Evolutionary conservation across 2,888 invertebrate species (phyloP).

Genomic region (Cyclophora albipunctata): DNA sequence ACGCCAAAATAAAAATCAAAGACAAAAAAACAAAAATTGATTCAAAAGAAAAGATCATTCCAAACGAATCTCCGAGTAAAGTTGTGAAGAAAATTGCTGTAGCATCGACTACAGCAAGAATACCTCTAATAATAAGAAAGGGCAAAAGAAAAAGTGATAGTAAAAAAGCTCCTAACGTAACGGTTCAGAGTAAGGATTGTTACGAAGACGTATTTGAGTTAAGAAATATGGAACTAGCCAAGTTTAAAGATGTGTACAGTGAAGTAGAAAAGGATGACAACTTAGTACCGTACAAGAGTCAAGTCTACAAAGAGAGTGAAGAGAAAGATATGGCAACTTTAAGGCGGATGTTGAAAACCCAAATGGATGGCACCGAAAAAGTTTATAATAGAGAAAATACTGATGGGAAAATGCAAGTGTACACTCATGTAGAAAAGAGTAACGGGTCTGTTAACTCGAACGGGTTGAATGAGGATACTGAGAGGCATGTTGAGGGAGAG

Average conservation of each 20-base stretch:
- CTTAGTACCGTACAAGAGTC: conserved; percentile 12
- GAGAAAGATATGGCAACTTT: conserved; percentile 38
- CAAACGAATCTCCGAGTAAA: conserved; percentile 11
- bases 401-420: conserved; percentile 57
- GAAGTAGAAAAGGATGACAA: conserved; percentile 24
- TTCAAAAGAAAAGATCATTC: not conserved
- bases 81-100: conserved; percentile 12
- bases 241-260: conserved; percentile 43
- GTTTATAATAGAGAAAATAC: conserved; percentile 31
- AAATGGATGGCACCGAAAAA: too few species aligned
- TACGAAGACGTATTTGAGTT: not conserved
- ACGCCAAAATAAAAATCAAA: conserved; percentile 26
- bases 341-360: conserved; percentile 30
- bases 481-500: conserved; percentile 42
- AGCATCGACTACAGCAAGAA: conserved; percentile 7
- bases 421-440: conserved; percentile 47
- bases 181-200: conserved; percentile 32
- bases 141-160: too few species aligned
- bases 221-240: conserved; percentile 13
- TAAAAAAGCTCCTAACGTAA: conserved; percentile 52
- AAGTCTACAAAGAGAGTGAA: conserved; percentile 25
- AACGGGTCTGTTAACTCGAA: conserved; percentile 16
- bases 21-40: conserved; percentile 6
- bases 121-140: not conserved
- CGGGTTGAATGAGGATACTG: conserved; percentile 25